Evolutionary conservation across 2,113 vertebrate genomes (phyloP), one percentile per base, ranked within the genome.

Genomic region (Hippocampus mohnikei): DNA sequence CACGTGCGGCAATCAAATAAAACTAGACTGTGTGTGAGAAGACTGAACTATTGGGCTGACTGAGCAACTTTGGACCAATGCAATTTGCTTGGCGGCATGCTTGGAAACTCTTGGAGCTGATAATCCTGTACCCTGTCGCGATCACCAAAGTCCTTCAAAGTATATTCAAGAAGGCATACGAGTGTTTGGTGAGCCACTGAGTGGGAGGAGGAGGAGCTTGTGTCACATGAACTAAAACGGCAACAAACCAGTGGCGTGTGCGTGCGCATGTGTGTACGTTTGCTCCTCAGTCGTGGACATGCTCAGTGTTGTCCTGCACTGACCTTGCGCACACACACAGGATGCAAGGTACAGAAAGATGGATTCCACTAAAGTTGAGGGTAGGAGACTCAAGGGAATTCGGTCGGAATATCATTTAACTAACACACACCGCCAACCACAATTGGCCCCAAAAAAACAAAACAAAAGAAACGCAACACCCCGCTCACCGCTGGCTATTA

Each of bases 11-110:
- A 48, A 81, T 83, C 80, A 77, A 81, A 79, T 78, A 81, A 50
- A 80, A 82, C 82, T 72, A 75, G 88, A 90, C 89, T 89, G 86
- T 90, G 87, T 87, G 77, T 78, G 74, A 77, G 76, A 7, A 65
- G 70, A 66, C 62, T 10, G 66, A 60, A 29, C 27, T 60, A 33
- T 33, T 60, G 58, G 16, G 27, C 23, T 27, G 25, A 27, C 11
- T 27, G 56, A 23, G 56, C 25, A 29, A 58, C 56, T 27, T 23
- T 40, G 60, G 60, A 42, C 61, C 37, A 62, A 62, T 62, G 60
- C 60, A 20, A 40, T 33, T 37, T 63, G 58, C 27, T 37, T 37
- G 72, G 64, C 44, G 58, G 56, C 52, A 63, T 63, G 55, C 65
- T 80, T 50, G 62, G 29, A 25, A 74, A 73, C 41, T 58, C 73